These are phyloP conservation scores for Puma concolor DNA, from an alignment of 2,113 vertebrate species.

Conservation along the genomic window DNA sequence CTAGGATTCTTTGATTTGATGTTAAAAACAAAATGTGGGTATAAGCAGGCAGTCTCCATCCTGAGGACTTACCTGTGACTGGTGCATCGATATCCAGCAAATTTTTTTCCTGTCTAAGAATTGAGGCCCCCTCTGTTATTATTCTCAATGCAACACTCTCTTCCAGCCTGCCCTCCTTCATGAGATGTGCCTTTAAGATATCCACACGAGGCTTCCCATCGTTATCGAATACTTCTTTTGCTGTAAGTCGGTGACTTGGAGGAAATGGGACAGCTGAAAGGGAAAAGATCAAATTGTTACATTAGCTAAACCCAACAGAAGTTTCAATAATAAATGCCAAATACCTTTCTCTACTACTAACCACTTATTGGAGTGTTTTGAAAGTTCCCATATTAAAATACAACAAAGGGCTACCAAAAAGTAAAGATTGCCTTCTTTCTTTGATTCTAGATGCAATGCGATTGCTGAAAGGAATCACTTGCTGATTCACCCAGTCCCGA, in stretches of 20 bases:
- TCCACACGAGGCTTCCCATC: constrained; percentile 99
- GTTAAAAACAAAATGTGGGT: background rate
- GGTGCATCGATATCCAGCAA: constrained; percentile 98
- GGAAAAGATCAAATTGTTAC: constrained; percentile 51
- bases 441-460: background rate
- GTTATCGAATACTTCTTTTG: constrained; percentile 98
- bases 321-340: background rate
- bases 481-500: background rate
- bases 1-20: background rate
- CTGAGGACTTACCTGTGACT: constrained; percentile 92
- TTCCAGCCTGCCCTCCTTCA: constrained; percentile 98
- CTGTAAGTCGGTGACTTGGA: constrained; percentile 97
- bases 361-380: background rate
- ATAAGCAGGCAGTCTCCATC: background rate
- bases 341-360: background rate
- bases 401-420: background rate
- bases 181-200: constrained; percentile 98
- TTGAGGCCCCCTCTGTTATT: constrained; percentile 96
- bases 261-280: constrained; percentile 97
- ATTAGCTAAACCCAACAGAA: background rate
- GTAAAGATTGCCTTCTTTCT: background rate
- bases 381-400: background rate
- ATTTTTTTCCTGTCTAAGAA: constrained; percentile 97
- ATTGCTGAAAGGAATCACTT: background rate
- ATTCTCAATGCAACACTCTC: constrained; percentile 96